Evolutionary conservation across 1,140 invertebrate species (phyloP).

Genomic region (Euglossa dilemma): DNA sequence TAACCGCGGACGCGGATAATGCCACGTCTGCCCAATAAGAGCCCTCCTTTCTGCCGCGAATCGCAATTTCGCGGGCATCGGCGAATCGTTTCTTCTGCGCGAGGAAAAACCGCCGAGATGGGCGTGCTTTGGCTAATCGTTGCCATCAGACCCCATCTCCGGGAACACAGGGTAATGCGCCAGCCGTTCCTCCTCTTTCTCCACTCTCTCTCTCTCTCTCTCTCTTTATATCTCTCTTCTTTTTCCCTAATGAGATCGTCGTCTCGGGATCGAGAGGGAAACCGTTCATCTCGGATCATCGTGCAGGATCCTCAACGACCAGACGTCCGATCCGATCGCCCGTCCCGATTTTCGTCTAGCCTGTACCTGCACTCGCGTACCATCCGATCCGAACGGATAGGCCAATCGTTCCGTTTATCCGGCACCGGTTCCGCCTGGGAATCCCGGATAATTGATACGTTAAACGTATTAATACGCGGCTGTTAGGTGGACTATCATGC

Average conservation of each 20-base stretch:
- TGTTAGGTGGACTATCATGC: neutral
- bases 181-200: neutral
- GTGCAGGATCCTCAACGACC: neutral
- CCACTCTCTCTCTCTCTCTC: no score
- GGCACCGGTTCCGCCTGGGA: neutral
- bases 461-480: constrained; percentile 23
- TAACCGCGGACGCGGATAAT: neutral
- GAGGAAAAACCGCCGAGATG: constrained; percentile 17
- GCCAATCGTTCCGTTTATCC: neutral
- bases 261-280: neutral
- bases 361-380: neutral
- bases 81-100: constrained; percentile 10
- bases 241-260: constrained; percentile 37
- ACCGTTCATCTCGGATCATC: neutral
- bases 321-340: neutral
- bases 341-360: neutral
- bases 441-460: constrained; percentile 43
- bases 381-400: no score
- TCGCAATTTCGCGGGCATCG: constrained; percentile 46
- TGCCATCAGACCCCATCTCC: constrained; percentile 1
- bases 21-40: neutral
- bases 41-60: constrained; percentile 17
- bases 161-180: neutral
- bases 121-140: constrained; percentile 44
- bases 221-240: no score